Base-by-base conservation (phyloP, 1,140 invertebrate species). In the Hycleus cichorii region DNA sequence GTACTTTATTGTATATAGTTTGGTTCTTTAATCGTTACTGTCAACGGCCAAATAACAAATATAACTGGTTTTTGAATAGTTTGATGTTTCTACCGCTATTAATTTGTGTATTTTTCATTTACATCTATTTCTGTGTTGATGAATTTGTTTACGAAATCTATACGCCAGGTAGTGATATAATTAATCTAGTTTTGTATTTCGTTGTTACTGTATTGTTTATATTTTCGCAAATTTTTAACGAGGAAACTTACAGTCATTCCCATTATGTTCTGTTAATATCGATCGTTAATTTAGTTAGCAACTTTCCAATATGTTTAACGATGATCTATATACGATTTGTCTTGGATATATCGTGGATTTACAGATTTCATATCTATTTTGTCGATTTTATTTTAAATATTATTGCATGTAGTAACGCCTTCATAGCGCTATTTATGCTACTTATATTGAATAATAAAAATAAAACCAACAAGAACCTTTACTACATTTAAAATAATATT, bases 361-460 rank as follows among this genome's bases (percentile, higher is more conserved):
- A 53, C 27, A 42, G 51, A 45, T 53, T 53, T 25, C 51, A 53
- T 27, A 46, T 53, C 11, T 53, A 53, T 42, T 53, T 45, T 12
- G 51, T 53, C 12, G 51, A 53, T 25, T 53, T 53, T 38, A 46
- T 53, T 25, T 24, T 53, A 12, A 53, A 53, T 12, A 45, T 32
- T 2, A 12, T 53, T n/a, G 46, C 18, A 38, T 53, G 42, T 12
- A 53, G 51, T 46, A 53, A 46, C 24, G 51, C 51, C n/a, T 53
- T 53, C 18, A 45, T 32, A 3, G 51, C 46, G 5, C 10, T 53
- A 18, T 53, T 53, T 11, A 18, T 53, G 7, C 39, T 53, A 2
- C 24, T 53, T n/a, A 44, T 53, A 32, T 53, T 46, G 8, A 53
- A 53, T 12, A 32, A 46, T 24, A 32, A 7, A 9, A 6, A 46